A percentile compares a stretch with the other conserved stretches of the same genome.
phyloP scores from a whole-genome alignment of 2,797 vertebrate species.

The Chromis chromis region DNA sequence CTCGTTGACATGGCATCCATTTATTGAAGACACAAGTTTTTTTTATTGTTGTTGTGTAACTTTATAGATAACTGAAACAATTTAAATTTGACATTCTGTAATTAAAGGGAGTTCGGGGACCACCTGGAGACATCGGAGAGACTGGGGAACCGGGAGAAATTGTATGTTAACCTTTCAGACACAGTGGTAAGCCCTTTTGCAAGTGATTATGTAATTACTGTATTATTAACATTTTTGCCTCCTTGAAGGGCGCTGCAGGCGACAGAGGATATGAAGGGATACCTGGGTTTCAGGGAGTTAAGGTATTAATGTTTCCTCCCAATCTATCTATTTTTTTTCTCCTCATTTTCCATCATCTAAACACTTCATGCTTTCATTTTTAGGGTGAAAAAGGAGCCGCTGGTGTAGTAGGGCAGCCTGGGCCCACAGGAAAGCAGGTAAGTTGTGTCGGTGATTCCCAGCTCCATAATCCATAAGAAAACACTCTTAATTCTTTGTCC shows the following conservation, averaged over 20 bases:
- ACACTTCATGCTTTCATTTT: conserved; percentile 41
- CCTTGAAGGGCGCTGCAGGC: conserved; percentile 79
- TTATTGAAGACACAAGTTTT: conserved; percentile 29
- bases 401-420: conserved; percentile 72
- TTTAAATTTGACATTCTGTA: conserved; percentile 53
- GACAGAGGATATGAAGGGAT: conserved; percentile 83
- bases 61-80: conserved; percentile 38
- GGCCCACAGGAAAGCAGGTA: conserved; percentile 83
- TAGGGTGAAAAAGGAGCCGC: conserved; percentile 80
- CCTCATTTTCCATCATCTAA: conserved; percentile 29
- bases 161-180: conserved; percentile 70
- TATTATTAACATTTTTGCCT: conserved; percentile 50
- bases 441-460: conserved; percentile 44
- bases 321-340: conserved; percentile 9
- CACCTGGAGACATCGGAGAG: conserved; percentile 79
- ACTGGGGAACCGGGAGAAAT: conserved; percentile 74
- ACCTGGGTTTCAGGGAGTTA: conserved; percentile 86
- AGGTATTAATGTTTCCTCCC: conserved; percentile 73
- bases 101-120: conserved; percentile 82
- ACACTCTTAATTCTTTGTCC: conserved; percentile 37
- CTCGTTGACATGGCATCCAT: conserved; percentile 14
- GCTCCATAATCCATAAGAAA: conserved; percentile 33
- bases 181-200: conserved; percentile 27
- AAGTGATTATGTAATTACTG: conserved; percentile 46
- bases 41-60: conserved; percentile 25